These are phyloP conservation scores for Maconellicoccus hirsutus DNA, from an alignment of 1,140 invertebrate genomes.

Conservation along the genomic window DNA sequence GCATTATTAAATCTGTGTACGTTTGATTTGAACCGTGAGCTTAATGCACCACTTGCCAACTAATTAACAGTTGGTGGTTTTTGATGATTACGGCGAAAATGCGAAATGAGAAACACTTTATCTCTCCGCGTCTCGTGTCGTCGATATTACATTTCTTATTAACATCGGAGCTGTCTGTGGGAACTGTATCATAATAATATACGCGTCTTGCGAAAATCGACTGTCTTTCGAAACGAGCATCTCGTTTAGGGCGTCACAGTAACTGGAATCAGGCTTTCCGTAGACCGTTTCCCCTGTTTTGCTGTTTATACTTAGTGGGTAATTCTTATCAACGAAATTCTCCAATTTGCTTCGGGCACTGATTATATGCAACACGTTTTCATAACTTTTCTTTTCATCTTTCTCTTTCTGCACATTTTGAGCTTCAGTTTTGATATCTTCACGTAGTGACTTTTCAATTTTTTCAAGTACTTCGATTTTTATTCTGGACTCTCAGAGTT, in stretches of 20 bases:
- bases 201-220: conserved; percentile 4
- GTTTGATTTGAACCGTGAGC: not conserved
- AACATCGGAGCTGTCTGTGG: too few relatives aligned
- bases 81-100: not conserved
- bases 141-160: too few relatives aligned
- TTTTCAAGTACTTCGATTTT: too few relatives aligned
- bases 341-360: not conserved
- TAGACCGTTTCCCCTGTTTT: conserved; percentile 7
- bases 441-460: too few relatives aligned
- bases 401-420: too few relatives aligned
- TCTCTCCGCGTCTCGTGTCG: not conserved
- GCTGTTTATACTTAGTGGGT: not conserved
- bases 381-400: conserved; percentile 16
- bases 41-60: not conserved
- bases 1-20: not conserved
- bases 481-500: too few relatives aligned
- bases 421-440: too few relatives aligned
- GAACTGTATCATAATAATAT: not conserved
- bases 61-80: not conserved
- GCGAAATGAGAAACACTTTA: not conserved
- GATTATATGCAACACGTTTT: not conserved
- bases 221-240: not conserved
- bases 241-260: not conserved
- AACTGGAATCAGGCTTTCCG: not conserved
- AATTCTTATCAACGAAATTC: not conserved